Base-by-base conservation (phyloP, 1,140 invertebrate species). In the Elymnias hypermnestra region DNA sequence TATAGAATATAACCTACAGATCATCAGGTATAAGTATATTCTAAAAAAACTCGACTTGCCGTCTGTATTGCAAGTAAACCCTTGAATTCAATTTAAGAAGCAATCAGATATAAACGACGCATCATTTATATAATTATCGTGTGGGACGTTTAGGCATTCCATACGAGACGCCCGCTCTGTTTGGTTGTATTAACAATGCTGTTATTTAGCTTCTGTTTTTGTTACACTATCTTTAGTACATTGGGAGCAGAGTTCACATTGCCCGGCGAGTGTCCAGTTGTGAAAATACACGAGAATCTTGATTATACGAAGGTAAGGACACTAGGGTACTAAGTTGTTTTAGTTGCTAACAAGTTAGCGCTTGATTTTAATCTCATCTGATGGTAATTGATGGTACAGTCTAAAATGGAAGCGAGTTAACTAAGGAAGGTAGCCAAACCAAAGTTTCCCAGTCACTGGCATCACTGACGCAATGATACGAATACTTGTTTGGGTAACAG, bases 41-140 rank as follows among this genome's bases (percentile, higher is more conserved):
- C 41, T 42, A 42, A 37, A 50, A 50, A 31, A 37, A 42, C 15
- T 25, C 8, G 17, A 37, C 38, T 8, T 5, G 14, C 35, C 39
- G 38, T 48, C 17, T 18, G 26, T 17, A 23, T 12, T 10, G 2
- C 15, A 18, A 19, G 14, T 19, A 25, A 42, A 22, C 47, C 47
- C 33, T 43, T 43, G 33, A 6, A 26, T 36, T 19, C 47, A 50
- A 50, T 43, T 38, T 46, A 23, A 19, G n/a, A 7, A 28, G 31
- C 47, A 43, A 50, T 50, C 9, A 36, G 8, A 18, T 23, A 17
- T 14, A 40, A 33, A 33, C 22, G 22, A 13, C 18, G 13, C 18
- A 29, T 70, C 55, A 76, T 74, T 74, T 67, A 45, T 33, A 67
- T 78, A 75, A 81, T 75, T 77, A 75, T 57, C 36, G 58, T 47